Conservation (phyloP, 2,888 invertebrate genomes). For the Spicauda simplicius region DNA sequence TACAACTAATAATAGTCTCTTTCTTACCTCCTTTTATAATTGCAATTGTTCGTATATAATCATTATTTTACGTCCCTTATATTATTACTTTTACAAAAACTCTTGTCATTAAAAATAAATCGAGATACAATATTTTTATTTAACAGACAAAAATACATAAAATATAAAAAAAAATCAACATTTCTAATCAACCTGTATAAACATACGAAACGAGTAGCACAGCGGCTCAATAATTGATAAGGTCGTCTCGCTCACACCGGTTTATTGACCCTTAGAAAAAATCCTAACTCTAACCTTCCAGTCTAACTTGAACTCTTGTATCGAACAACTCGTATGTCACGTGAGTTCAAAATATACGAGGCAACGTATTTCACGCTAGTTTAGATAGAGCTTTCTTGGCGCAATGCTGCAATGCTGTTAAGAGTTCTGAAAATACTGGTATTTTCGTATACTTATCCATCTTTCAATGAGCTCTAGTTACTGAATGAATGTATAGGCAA, state of each 20-base stretch:
- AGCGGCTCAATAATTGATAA: constrained; percentile 68
- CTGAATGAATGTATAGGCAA: neutral
- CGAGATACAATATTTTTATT: too few relatives aligned
- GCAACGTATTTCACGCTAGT: neutral
- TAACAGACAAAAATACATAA: too few relatives aligned
- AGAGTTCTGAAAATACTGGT: neutral
- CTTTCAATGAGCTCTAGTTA: neutral
- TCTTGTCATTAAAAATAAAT: too few relatives aligned
- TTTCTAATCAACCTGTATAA: constrained; percentile 17
- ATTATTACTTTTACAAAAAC: too few relatives aligned
- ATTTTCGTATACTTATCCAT: neutral
- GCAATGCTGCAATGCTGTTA: neutral
- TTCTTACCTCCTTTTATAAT: too few relatives aligned
- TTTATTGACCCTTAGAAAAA: constrained; percentile 72
- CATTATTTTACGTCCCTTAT: too few relatives aligned
- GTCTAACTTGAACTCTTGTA: constrained; percentile 22
- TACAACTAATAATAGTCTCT: too few relatives aligned
- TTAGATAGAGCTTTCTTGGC: neutral
- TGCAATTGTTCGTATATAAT: too few relatives aligned
- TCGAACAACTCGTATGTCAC: neutral
- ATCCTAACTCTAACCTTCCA: constrained; percentile 41
- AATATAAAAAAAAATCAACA: too few relatives aligned
- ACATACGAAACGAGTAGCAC: constrained; percentile 13
- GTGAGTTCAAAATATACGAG: neutral
- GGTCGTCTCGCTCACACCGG: constrained; percentile 70